Base-by-base conservation (phyloP, 2,797 vertebrate species). In the Champsocephalus esox region DNA sequence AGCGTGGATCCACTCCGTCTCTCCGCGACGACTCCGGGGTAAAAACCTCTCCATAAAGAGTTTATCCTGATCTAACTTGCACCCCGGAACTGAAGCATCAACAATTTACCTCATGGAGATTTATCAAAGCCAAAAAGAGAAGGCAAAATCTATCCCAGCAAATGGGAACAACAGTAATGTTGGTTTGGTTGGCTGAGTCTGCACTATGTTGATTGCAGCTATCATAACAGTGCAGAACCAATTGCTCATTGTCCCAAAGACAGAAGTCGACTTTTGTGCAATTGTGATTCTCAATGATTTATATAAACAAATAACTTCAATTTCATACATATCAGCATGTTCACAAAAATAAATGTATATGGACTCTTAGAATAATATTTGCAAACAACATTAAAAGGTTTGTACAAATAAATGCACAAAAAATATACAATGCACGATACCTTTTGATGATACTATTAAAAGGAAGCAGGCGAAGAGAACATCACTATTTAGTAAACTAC, bases 21-120 rank as follows among this genome's bases (percentile, higher is more conserved):
- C 21, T 21, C 21, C 21, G 21, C 21, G 21, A 21, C 21, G 21
- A 21, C 21, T 21, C 21, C 21, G 21, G 21, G 21, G 21, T 21
- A 21, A 21, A 21, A 21, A 21, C 21, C 21, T 21, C 21, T 21
- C 21, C 57, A 16, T 69, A 60, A 66, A 24, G 77, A 52, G 45
- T 55, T 80, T 74, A 52, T 52, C 72, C 21, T 45, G 50, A 46
- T 73, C 44, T 55, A 55, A 65, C 63, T 61, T 56, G 55, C 21
- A 66, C 57, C 58, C 59, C n/a, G 58, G 45, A 85, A 55, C 49
- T 43, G 52, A 70, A 75, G 73, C 67, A 73, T 79, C 70, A 76
- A 72, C 61, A 80, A 50, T 80, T 78, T 51, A 65, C 50, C 38
- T 62, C 46, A 13, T 71, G 38, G 49, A 76, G 72, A 74, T 76